Conservation (phyloP, 2,113 vertebrate species). For the Macrotus californicus region DNA sequence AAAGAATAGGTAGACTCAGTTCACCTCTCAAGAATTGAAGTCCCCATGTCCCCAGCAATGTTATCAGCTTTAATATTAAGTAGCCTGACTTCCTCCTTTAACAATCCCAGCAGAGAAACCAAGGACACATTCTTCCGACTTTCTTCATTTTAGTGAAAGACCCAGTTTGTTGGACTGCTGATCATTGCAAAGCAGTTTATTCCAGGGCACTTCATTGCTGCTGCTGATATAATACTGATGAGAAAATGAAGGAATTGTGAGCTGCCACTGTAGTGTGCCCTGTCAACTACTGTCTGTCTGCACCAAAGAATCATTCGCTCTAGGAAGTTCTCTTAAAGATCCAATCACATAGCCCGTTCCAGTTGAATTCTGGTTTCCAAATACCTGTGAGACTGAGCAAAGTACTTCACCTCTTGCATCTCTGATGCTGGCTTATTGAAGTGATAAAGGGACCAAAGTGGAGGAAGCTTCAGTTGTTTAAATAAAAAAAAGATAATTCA, state of each 20-base stretch:
- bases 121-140: neutral
- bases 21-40: neutral
- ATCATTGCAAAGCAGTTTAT: neutral
- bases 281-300: neutral
- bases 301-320: neutral
- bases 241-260: neutral
- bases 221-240: neutral
- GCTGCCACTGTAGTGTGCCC: neutral
- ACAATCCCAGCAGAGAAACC: neutral
- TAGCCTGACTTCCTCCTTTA: constrained; percentile 33
- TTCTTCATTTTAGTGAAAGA: neutral
- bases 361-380: neutral
- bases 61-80: constrained; percentile 30
- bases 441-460: neutral
- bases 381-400: neutral
- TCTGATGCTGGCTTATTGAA: neutral
- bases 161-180: neutral
- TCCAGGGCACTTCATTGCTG: neutral
- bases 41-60: neutral
- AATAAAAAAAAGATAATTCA: neutral
- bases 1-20: constrained; percentile 28
- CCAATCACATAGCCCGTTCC: neutral
- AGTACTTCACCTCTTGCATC: neutral
- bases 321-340: neutral
- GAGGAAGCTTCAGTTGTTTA: neutral